phyloP scores from a whole-genome alignment of 2,797 vertebrate species.

The Leuciscus waleckii region DNA sequence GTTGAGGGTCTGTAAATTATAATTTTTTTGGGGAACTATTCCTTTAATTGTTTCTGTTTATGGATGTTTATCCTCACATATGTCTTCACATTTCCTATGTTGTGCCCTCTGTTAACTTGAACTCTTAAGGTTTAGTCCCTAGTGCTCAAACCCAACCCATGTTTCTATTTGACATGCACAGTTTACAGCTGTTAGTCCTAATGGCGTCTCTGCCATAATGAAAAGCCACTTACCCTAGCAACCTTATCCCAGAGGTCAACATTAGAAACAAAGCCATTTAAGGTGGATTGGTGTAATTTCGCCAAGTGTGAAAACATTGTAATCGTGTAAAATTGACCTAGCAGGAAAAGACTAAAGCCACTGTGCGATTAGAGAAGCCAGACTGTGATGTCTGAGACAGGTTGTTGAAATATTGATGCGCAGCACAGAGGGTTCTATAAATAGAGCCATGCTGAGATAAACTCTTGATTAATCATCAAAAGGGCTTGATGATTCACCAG shows the following conservation, averaged over 20 bases:
- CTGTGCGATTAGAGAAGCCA: conserved; percentile 60
- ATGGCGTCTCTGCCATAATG: conserved; percentile 14
- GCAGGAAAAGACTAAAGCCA: conserved; percentile 58
- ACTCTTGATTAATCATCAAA: conserved; percentile 76
- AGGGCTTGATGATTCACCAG: conserved; percentile 77
- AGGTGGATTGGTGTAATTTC: conserved; percentile 27
- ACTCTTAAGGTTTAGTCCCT: not conserved
- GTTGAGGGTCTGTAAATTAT: not conserved
- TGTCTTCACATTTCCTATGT: not conserved
- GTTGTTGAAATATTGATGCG: conserved; percentile 69
- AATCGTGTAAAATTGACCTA: conserved; percentile 52
- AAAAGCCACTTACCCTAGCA: conserved; percentile 13
- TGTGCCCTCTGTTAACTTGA: not conserved
- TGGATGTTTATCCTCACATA: not conserved
- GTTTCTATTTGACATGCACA: conserved; percentile 1
- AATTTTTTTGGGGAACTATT: not conserved
- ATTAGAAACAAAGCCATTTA: conserved; percentile 29
- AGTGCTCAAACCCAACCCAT: not conserved
- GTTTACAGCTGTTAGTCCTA: not conserved
- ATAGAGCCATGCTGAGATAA: conserved; percentile 74
- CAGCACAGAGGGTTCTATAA: conserved; percentile 70
- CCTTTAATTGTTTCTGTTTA: not conserved
- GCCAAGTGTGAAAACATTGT: not conserved
- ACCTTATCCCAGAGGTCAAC: conserved; percentile 18
- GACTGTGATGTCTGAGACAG: conserved; percentile 64